A percentile compares a stretch with the other conserved stretches of the same genome.
phyloP scores from a whole-genome alignment of 2,888 invertebrate genomes.

The Dryadula phaetusa region DNA sequence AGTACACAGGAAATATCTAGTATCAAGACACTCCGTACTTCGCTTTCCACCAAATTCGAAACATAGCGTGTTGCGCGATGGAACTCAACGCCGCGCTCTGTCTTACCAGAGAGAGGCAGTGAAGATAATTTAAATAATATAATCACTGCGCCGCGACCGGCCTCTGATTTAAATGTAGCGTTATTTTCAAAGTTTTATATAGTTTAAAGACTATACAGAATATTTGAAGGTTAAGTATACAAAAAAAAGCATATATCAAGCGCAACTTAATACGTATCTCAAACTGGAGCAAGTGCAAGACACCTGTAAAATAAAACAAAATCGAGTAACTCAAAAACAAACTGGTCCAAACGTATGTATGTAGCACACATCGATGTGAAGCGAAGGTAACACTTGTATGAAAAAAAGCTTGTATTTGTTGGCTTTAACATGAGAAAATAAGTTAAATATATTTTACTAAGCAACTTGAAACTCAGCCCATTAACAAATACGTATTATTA shows the following conservation, averaged over 20 bases:
- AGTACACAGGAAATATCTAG: too few relatives aligned
- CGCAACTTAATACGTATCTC: slow-evolving; percentile 29
- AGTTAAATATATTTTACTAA: slow-evolving; percentile 7
- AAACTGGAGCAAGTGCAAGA: slow-evolving; percentile 36
- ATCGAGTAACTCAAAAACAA: slow-evolving; percentile 32
- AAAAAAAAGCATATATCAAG: slow-evolving; percentile 22
- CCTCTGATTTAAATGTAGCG: neutral
- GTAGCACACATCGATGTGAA: slow-evolving; percentile 27
- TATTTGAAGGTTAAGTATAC: neutral
- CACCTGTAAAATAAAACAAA: slow-evolving; percentile 40
- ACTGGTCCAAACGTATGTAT: slow-evolving; percentile 37
- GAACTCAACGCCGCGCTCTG: too few relatives aligned
- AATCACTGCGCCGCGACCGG: too few relatives aligned
- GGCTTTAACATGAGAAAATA: slow-evolving; percentile 6
- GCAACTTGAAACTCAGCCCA: neutral
- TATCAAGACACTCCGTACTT: too few relatives aligned
- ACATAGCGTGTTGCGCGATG: too few relatives aligned
- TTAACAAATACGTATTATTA: too few relatives aligned
- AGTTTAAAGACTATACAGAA: neutral
- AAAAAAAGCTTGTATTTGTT: slow-evolving; percentile 2
- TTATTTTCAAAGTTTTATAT: neutral
- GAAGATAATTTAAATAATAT: too few relatives aligned
- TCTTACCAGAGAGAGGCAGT: too few relatives aligned
- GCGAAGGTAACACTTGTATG: slow-evolving; percentile 12
- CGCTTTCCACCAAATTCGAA: too few relatives aligned